phyloP scores from a whole-genome alignment of 2,113 vertebrate species.

The Hystrix brachyura region DNA sequence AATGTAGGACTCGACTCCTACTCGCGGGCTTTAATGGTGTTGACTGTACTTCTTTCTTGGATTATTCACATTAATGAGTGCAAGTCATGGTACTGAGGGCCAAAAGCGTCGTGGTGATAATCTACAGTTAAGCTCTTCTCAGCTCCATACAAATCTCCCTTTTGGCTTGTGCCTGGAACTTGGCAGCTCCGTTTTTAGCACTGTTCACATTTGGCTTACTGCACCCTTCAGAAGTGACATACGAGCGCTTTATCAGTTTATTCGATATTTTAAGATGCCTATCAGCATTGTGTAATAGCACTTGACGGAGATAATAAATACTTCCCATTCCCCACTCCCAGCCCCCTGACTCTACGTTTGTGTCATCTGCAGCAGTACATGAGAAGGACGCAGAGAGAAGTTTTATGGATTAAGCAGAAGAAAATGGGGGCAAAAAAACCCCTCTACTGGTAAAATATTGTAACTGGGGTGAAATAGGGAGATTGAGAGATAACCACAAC shows the following conservation, averaged over 20 bases:
- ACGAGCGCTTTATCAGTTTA: conserved; percentile 75
- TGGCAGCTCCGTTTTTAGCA: conserved; percentile 79
- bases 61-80: conserved; percentile 59
- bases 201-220: conserved; percentile 78
- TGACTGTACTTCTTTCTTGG: not conserved
- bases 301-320: conserved; percentile 72
- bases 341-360: not conserved
- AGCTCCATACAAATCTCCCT: conserved; percentile 82
- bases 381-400: not conserved
- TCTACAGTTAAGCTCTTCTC: conserved; percentile 82
- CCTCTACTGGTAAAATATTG: not conserved
- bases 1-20: not conserved
- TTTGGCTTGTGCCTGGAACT: conserved; percentile 79
- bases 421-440: not conserved
- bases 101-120: conserved; percentile 74
- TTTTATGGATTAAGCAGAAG: not conserved
- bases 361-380: not conserved
- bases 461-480: not conserved
- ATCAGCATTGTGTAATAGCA: conserved; percentile 72
- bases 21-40: not conserved
- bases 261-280: conserved; percentile 75
- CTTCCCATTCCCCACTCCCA: not conserved
- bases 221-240: conserved; percentile 72
- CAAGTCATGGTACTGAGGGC: conserved; percentile 50
- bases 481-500: not conserved